These are phyloP conservation scores for Lymantria monacha DNA, from an alignment of 2,888 invertebrate species.

Conservation along the genomic window DNA sequence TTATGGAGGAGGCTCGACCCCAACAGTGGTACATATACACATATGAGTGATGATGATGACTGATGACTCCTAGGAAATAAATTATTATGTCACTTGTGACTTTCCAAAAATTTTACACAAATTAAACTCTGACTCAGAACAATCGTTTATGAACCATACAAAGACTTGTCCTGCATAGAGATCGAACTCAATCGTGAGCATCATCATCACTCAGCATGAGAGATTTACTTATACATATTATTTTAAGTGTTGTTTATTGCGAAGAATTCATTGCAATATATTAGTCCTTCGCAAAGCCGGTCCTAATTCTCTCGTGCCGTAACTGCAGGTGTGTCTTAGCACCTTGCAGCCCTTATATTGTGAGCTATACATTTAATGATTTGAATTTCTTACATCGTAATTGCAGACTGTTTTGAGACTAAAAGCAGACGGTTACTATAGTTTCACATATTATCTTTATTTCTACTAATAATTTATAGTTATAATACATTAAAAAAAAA, in stretches of 20 bases:
- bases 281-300: neutral
- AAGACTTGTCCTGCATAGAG: no score
- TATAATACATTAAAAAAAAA: no score
- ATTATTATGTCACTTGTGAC: no score
- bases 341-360: slow-evolving; percentile 23
- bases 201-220: no score
- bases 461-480: no score
- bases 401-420: slow-evolving; percentile 2
- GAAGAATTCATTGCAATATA: neutral
- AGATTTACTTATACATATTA: neutral
- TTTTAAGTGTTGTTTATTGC: neutral
- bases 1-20: no score
- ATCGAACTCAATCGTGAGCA: no score
- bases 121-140: neutral
- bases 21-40: no score
- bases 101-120: neutral
- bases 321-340: slow-evolving; percentile 28
- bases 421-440: neutral
- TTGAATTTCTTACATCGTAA: slow-evolving; percentile 19
- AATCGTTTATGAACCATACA: neutral
- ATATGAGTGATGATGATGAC: no score
- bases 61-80: no score
- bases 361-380: slow-evolving; percentile 17
- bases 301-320: slow-evolving; percentile 16
- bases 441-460: no score